phyloP scores from a whole-genome alignment of 53 echinoderm and acorn worm species.

The Pentamera pediparva region DNA sequence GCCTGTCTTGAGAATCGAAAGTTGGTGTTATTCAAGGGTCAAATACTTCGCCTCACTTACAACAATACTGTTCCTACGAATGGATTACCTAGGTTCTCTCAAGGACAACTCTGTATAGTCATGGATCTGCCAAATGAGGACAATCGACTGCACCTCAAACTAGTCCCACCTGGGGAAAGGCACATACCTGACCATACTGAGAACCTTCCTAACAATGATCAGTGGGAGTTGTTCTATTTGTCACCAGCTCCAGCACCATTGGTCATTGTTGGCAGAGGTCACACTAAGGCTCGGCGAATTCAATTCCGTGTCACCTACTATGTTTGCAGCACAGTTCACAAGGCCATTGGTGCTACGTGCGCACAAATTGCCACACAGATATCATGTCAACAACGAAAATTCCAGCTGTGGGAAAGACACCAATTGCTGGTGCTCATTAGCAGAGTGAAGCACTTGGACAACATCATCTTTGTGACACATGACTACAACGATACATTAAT shows the following conservation, averaged over 20 bases:
- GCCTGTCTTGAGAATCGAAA: conserved; percentile 1
- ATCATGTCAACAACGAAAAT: conserved; percentile 32
- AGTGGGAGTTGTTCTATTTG: neutral
- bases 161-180: conserved; percentile 18
- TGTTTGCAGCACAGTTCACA: conserved; percentile 31
- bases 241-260: conserved; percentile 14
- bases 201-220: neutral
- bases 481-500: conserved; percentile 28
- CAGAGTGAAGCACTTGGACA: conserved; percentile 33
- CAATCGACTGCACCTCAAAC: neutral
- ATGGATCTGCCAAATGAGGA: neutral
- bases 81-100: neutral
- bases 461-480: conserved; percentile 27
- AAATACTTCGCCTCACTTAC: conserved; percentile 15
- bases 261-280: conserved; percentile 14
- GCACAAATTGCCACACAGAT: conserved; percentile 40
- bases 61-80: neutral
- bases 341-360: conserved; percentile 29
- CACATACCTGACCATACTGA: neutral
- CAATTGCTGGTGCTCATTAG: conserved; percentile 42
- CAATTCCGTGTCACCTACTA: conserved; percentile 39
- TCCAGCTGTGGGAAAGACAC: conserved; percentile 36
- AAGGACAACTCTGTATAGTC: conserved; percentile 3
- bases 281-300: conserved; percentile 13
- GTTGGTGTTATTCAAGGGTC: conserved; percentile 12